Conservation (phyloP, 2,113 vertebrate genomes). For the Gadus chalcogrammus region DNA sequence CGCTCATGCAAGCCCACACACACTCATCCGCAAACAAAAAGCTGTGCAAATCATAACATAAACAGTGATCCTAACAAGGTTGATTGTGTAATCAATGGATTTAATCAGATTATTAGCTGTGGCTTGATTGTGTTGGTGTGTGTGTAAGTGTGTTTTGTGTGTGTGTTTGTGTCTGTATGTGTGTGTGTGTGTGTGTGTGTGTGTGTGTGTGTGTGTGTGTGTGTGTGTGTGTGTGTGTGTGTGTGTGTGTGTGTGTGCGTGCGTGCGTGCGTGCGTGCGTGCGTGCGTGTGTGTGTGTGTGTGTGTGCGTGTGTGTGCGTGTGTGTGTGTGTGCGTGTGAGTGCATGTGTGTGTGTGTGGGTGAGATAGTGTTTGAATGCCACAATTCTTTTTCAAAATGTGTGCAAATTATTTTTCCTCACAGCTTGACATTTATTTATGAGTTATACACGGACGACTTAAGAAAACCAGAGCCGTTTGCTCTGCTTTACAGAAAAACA, state of each 20-base stretch:
- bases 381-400: too few relatives aligned
- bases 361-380: too few relatives aligned
- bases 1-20: not conserved
- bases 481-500: not conserved
- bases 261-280: not conserved
- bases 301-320: not conserved
- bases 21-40: constrained; percentile 10
- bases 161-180: constrained; percentile 10
- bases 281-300: constrained; percentile 4
- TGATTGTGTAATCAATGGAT: constrained; percentile 48
- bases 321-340: not conserved
- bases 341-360: not conserved
- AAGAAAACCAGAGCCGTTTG: not conserved
- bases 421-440: constrained; percentile 5
- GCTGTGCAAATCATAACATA: constrained; percentile 13
- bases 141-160: too few relatives aligned
- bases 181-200: not conserved
- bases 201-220: too few relatives aligned
- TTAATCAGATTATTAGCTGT: constrained; percentile 48
- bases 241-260: not conserved
- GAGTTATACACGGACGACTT: not conserved
- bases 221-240: too few relatives aligned
- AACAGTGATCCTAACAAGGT: constrained; percentile 30
- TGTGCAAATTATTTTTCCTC: not conserved
- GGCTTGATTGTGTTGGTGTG: constrained; percentile 17